Evolutionary conservation across 1,140 invertebrate species (phyloP), one percentile per base, ranked within the genome.

Genomic region (Eriocheir sinensis): DNA sequence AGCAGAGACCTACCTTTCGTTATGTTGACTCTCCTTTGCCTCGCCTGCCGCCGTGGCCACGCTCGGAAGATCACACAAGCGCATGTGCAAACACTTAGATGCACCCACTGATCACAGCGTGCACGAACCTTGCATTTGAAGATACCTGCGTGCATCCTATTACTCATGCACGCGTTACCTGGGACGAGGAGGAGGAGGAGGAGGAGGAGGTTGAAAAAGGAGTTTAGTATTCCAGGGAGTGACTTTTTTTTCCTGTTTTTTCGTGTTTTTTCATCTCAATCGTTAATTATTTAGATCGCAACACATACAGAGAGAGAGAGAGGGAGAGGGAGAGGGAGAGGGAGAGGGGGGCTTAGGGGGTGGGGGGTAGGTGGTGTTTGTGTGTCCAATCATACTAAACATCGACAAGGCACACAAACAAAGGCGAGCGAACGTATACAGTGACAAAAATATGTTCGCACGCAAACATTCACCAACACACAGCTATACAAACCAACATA

Each of bases 301-400:
- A 34, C 17, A 3, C 21, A 86, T 17, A 34, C 21, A 3, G 3
- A 86, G 0, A 3, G 34, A 3, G 21, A 86, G 83, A 34, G 34
- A 3, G 83, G 17, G 83, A 34, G 34, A 3, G 83, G 36, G 3
- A 34, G 3, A 34, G 83, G 36, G 3, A 3, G 34, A 86, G 83
- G 36, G 3, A 34, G 34, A 86, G 0, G 40, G n/a, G 40, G 40
- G 40, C 12, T 8, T 17, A 34, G 40, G 86, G 36, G 15, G 3
- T 27, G 40, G 86, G 88, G 44, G 30, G 40, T n/a, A 2, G 15
- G 9, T 36, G 8, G 34, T 86, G 83, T 86, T 38, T 40, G 83
- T 86, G 34, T 86, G 83, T 72, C 21, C 60, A 72, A 72, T 72
- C 60, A 72, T n/a, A 72, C 60, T 72, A 72, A 72, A 72, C 60